Evolutionary conservation across 2,888 invertebrate species (phyloP).

Genomic region (Pasiphila rectangulata): DNA sequence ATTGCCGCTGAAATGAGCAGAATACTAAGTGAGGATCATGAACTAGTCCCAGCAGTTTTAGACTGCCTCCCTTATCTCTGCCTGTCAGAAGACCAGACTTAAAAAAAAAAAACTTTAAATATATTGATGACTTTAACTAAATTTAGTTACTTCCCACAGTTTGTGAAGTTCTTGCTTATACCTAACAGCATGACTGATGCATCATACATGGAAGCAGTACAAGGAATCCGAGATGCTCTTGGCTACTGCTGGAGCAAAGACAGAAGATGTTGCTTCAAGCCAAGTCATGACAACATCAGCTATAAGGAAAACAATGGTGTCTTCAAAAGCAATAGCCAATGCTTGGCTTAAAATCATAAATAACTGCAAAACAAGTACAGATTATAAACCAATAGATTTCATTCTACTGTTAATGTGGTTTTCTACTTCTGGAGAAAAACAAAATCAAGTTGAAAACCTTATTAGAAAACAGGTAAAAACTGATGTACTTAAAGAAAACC

Average conservation of each 20-base stretch:
- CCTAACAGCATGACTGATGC: conserved; percentile 61
- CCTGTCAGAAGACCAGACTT: conserved; percentile 77
- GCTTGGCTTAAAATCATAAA: conserved; percentile 82
- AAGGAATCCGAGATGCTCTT: conserved; percentile 74
- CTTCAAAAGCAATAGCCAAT: conserved; percentile 78
- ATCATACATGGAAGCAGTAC: conserved; percentile 61
- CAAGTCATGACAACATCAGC: conserved; percentile 81
- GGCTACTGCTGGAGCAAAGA: conserved; percentile 60
- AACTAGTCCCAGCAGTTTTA: conserved; percentile 83
- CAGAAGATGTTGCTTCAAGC: conserved; percentile 78
- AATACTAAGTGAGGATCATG: conserved; percentile 80
- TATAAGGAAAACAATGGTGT: conserved; percentile 78
- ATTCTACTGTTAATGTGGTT: conserved; percentile 84
- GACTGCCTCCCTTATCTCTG: conserved; percentile 84
- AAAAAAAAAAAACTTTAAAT: conserved; percentile 80
- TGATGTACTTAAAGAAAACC: conserved; percentile 79
- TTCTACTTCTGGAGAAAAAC: conserved; percentile 81
- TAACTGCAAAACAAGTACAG: conserved; percentile 66
- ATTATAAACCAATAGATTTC: conserved; percentile 85
- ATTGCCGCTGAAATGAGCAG: conserved; percentile 80
- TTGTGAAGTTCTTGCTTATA: conserved; percentile 81
- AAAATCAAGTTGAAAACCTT: conserved; percentile 81
- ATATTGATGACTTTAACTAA: conserved; percentile 73
- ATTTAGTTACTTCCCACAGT: conserved; percentile 75
- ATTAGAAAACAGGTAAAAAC: conserved; percentile 83